A percentile compares a stretch with the other conserved stretches of the same genome.
phyloP scores from a whole-genome alignment of 2,888 invertebrate genomes.

The Eupithecia abbreviata region DNA sequence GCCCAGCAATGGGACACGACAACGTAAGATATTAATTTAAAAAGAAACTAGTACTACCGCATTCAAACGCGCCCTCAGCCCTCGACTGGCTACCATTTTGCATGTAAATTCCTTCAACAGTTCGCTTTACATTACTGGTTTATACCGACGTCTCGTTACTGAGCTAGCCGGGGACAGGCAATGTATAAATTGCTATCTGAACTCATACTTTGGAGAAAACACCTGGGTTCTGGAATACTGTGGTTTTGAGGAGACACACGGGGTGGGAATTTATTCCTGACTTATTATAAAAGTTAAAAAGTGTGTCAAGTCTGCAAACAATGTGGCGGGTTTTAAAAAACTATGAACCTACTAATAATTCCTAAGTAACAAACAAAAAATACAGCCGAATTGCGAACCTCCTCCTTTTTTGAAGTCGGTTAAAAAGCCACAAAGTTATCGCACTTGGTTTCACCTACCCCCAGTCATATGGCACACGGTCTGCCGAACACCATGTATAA shows the following conservation, averaged over 20 bases:
- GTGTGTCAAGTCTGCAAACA: no score
- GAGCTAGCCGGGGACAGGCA: constrained; percentile 38
- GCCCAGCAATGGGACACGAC: not conserved
- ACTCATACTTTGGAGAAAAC: constrained; percentile 31
- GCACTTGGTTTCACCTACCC: no score
- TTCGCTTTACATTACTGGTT: constrained; percentile 46
- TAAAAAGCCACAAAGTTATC: no score
- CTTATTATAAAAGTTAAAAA: not conserved
- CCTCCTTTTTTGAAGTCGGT: no score
- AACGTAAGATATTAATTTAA: not conserved
- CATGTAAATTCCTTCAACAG: constrained; percentile 53
- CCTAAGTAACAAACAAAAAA: no score
- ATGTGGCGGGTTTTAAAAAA: no score
- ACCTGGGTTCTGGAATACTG: constrained; percentile 27
- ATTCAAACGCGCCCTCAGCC: constrained; percentile 17
- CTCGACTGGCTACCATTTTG: constrained; percentile 46
- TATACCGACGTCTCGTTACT: constrained; percentile 39
- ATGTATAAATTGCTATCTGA: constrained; percentile 44
- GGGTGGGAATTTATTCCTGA: not conserved
- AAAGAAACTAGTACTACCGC: constrained; percentile 7
- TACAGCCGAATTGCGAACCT: no score
- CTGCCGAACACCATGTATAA: no score
- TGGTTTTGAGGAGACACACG: constrained; percentile 27
- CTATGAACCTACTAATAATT: no score
- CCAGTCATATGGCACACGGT: no score